Base-by-base conservation (phyloP, 2,113 vertebrate species). In the Macquaria australasica region DNA sequence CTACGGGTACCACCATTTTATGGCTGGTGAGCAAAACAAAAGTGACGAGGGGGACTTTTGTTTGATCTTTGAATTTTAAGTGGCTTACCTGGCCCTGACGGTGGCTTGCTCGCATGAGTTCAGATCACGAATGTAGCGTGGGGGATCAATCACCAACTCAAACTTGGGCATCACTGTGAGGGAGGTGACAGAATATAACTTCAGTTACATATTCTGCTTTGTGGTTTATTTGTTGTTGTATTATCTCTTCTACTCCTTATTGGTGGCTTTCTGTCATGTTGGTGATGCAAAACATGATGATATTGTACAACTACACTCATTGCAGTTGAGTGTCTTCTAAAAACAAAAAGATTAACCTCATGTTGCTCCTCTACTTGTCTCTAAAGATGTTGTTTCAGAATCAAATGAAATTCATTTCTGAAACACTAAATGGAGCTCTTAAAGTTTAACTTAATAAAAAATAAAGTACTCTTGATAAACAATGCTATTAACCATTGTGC, bases 111-210 rank as follows among this genome's bases (percentile, higher is more conserved):
- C 97, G 48, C 97, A 98, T 1, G 81, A 83, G 0, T 91, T 95
- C 41, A 98, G 92, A 91, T 99, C 97, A 31, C 93, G 96, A 53
- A 98, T 95, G 89, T 97, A 98, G 23, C 25, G 90, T 0, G 98
- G 97, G 0, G 96, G 96, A 0, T 96, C 94, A 0, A 98, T 96
- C 53, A 96, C 89, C 83, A 99, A 60, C 90, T 98, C 97, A 90
- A 99, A 98, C 89, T 96, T 99, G 28, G 97, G 98, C 82, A 97
- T 87, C 37, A 97, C 97, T 99, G 72, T 81, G 53, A 4, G 21
- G 34, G 6, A 90, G n/a, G 37, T 31, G 31, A 71, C 18, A 73
- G 5, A 68, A 18, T 37, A 67, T 21, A 1, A 73, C 39, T 28
- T 21, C 8, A 25, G 7, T 23, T 48, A 34, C 23, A 72, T 2